A percentile compares a stretch with the other conserved stretches of the same genome.
These are phyloP conservation scores for Anhinga rufa DNA, from an alignment of 2,113 vertebrate genomes.

Conservation along the genomic window DNA sequence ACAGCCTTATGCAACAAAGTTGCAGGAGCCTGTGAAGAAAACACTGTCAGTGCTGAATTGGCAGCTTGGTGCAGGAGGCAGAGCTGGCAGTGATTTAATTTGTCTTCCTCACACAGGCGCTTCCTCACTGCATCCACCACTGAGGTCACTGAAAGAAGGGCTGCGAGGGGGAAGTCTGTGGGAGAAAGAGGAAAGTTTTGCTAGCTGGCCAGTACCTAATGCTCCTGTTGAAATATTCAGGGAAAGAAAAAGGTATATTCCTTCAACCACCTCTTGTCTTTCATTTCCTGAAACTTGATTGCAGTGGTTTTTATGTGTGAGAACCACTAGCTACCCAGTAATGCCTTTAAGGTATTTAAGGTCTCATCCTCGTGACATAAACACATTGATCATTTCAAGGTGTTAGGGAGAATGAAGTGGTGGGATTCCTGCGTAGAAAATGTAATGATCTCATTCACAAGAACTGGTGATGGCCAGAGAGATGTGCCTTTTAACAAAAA, in stretches of 20 bases:
- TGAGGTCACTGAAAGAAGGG: neutral
- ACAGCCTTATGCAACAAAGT: neutral
- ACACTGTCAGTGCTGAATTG: neutral
- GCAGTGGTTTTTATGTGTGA: neutral
- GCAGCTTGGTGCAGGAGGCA: neutral
- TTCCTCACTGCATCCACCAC: neutral
- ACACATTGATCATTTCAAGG: neutral
- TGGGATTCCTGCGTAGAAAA: neutral
- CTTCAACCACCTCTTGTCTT: neutral
- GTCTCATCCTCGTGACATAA: neutral
- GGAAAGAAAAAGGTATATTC: neutral
- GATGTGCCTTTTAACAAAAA: neutral
- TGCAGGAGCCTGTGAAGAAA: neutral
- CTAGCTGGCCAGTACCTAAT: neutral
- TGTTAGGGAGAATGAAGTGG: neutral
- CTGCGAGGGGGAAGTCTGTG: neutral
- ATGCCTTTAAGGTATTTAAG: neutral
- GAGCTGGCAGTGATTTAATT: neutral
- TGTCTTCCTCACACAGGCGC: neutral
- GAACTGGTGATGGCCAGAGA: neutral
- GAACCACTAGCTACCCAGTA: neutral
- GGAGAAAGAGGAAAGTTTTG: neutral
- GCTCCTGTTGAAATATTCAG: neutral
- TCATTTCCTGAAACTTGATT: neutral
- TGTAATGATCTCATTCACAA: neutral